Conservation (phyloP, 2,797 vertebrate species). For the Coluber constrictor region DNA sequence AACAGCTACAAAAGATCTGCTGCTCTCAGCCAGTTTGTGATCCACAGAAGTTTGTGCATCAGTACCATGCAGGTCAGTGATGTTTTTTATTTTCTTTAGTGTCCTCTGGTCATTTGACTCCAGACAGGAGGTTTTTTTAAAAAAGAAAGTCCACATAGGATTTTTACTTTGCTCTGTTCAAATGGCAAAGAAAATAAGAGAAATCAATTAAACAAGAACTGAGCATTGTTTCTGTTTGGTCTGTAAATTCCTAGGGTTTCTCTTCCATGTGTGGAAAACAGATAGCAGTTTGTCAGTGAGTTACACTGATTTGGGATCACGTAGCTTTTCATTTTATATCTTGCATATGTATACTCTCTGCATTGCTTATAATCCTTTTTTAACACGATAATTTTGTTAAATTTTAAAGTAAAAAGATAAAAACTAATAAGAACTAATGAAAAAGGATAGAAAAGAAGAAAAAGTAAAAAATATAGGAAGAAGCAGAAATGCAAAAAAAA, state of each 20-base stretch:
- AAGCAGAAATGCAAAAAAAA: background rate
- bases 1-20: slow-evolving; percentile 98
- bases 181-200: background rate
- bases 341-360: background rate
- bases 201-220: background rate
- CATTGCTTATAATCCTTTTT: background rate
- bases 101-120: background rate
- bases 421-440: background rate
- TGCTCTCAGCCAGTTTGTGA: slow-evolving; percentile 96
- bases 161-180: background rate
- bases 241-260: background rate
- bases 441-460: background rate
- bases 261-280: background rate
- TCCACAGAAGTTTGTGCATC: slow-evolving; percentile 96
- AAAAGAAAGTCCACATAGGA: background rate
- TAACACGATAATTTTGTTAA: background rate
- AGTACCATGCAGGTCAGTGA: slow-evolving; percentile 95
- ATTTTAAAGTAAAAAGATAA: background rate
- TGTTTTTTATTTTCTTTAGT: background rate
- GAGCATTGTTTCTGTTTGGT: background rate
- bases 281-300: background rate
- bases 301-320: background rate
- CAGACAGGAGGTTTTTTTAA: background rate
- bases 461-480: background rate
- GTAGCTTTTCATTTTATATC: background rate